Evolutionary conservation across 2,113 vertebrate species (phyloP), one percentile per base, ranked within the genome.

Genomic region (Syngnathoides biaculeatus): DNA sequence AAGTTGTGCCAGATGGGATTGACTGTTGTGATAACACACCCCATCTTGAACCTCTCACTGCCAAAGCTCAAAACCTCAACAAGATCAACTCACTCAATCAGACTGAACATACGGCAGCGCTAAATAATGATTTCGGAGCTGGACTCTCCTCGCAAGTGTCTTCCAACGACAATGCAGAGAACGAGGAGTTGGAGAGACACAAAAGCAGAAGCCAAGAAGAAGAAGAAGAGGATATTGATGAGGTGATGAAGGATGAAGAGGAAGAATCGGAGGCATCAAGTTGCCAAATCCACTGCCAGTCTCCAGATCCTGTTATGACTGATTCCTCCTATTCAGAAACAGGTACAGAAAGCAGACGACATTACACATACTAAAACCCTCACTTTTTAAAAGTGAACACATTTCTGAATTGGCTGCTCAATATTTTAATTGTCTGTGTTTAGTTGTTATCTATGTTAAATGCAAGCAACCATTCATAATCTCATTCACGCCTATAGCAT

Each of bases 301-400:
- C 88, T 35, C 85, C 87, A 47, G 87, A 86, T 62, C 87, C 83
- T 47, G 80, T 71, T 4, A 89, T 87, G 76, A 86, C 84, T 7
- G 90, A 91, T 71, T 92, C 89, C 1, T 88, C 89, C 15, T 87
- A 78, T 76, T 89, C 89, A 66, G 89, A 90, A 78, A 89, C 88
- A 14, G 88, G 90, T 92, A 84, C 55, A 79, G n/a, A 4, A 66
- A 30, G 11, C 47, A 64, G 24, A 27, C 24, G 67, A 60, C n/a
- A 59, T 14, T 22, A 67, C 13, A 10, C 17, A 26, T 13, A 67
- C 12, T 63, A 35, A 52, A 22, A 17, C 27, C 38, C 27, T 26
- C 20, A 19, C 15, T 14, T 2, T 64, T 53, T 30, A 2, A 68
- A 5, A 9, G 0, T 26, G 22, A 63, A 20, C 12, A 43, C 19